phyloP scores from a whole-genome alignment of 2,113 vertebrate genomes.

The Danionella cerebrum region DNA sequence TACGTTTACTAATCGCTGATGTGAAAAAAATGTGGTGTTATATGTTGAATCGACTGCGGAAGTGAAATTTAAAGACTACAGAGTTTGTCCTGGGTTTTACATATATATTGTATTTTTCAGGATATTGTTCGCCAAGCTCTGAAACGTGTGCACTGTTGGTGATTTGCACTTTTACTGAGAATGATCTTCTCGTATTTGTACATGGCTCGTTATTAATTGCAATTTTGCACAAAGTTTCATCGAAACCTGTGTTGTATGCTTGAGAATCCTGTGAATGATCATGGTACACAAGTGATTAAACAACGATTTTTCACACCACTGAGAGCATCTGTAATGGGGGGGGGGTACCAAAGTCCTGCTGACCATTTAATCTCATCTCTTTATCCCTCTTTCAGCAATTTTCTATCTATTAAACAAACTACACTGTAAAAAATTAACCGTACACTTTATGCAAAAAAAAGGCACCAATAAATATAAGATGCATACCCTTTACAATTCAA shows the following conservation, averaged over 20 bases:
- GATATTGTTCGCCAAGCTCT: not conserved
- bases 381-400: too few species aligned
- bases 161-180: not conserved
- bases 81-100: not conserved
- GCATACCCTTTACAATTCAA: too few species aligned
- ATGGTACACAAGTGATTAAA: conserved; percentile 22
- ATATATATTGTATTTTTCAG: not conserved
- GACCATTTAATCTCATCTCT: too few species aligned
- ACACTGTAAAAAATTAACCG: too few species aligned
- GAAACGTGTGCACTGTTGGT: not conserved
- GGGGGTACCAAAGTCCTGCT: too few species aligned
- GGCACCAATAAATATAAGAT: too few species aligned
- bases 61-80: not conserved
- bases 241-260: conserved; percentile 3
- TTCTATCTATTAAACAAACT: too few species aligned
- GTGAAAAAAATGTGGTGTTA: not conserved
- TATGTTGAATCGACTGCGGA: not conserved
- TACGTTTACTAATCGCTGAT: not conserved
- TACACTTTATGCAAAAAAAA: too few species aligned
- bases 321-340: too few species aligned
- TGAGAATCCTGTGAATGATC: conserved; percentile 1
- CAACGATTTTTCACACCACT: conserved; percentile 14
- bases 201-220: not conserved
- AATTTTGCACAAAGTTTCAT: conserved; percentile 15
- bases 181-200: not conserved